phyloP scores from a whole-genome alignment of 2,113 vertebrate genomes.

The Neoarius graeffei region DNA sequence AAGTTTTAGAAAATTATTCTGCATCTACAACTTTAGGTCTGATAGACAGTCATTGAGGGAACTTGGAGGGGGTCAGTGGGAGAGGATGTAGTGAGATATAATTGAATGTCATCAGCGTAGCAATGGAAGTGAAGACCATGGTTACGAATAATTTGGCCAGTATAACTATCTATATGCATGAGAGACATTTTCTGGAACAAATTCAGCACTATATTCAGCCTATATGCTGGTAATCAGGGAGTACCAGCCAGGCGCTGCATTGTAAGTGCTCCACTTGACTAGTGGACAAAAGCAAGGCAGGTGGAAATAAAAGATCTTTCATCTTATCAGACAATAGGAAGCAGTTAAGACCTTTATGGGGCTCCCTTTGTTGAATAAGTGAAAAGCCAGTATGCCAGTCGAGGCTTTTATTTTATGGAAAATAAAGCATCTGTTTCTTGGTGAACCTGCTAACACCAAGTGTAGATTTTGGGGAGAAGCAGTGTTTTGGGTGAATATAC shows the following conservation, averaged over 20 bases:
- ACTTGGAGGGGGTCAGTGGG: too few relatives aligned
- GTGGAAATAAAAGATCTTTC: constrained; percentile 21
- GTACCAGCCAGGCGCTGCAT: neutral
- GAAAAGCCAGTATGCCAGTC: constrained; percentile 60
- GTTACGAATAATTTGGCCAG: too few relatives aligned
- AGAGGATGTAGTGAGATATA: too few relatives aligned
- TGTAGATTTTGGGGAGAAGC: neutral
- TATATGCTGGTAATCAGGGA: constrained; percentile 3
- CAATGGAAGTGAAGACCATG: too few relatives aligned
- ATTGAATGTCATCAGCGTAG: too few relatives aligned
- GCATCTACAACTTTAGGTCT: too few relatives aligned
- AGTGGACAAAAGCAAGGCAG: constrained; percentile 18
- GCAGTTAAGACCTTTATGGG: constrained; percentile 62
- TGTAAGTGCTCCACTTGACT: constrained; percentile 6
- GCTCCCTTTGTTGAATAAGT: constrained; percentile 66
- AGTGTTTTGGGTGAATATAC: neutral
- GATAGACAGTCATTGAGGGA: too few relatives aligned
- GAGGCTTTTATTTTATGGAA: constrained; percentile 67
- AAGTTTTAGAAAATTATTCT: too few relatives aligned
- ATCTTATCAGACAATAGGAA: constrained; percentile 60
- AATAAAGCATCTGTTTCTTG: constrained; percentile 42
- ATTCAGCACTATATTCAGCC: neutral
- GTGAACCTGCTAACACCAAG: neutral
- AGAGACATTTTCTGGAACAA: neutral
- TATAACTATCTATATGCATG: neutral